A percentile compares a stretch with the other conserved stretches of the same genome.
Evolutionary conservation across 1,140 invertebrate species (phyloP).

Genomic region (Halotydeus destructor): DNA sequence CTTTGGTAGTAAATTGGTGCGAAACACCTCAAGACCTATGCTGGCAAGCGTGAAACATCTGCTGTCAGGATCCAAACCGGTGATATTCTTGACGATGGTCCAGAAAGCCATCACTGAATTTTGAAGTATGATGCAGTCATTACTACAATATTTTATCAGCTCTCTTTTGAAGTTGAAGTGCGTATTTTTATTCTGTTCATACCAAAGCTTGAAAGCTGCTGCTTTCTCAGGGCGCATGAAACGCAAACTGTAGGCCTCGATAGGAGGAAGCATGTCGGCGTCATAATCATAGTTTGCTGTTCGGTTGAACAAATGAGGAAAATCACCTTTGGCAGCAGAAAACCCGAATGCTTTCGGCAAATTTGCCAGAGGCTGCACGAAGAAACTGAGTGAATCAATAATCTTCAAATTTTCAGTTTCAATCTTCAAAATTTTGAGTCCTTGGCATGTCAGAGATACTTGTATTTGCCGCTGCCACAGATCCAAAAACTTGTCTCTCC

Average conservation of each 20-base stretch:
- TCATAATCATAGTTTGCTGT: neutral
- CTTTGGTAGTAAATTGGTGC: neutral
- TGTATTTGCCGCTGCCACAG: neutral
- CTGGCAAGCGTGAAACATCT: slow-evolving; percentile 3
- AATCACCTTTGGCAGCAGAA: slow-evolving; percentile 5
- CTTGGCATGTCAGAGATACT: neutral
- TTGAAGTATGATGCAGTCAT: neutral
- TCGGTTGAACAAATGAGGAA: slow-evolving; percentile 6
- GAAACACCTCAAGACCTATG: neutral
- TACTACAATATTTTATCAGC: slow-evolving; percentile 1
- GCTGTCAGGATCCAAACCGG: slow-evolving; percentile 4
- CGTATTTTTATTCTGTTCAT: neutral
- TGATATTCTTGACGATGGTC: neutral
- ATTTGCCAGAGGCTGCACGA: neutral
- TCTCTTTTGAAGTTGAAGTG: slow-evolving; percentile 3
- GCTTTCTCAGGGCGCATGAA: neutral
- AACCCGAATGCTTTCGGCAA: slow-evolving; percentile 8
- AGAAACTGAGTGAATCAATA: slow-evolving; percentile 9
- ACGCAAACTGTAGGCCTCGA: neutral
- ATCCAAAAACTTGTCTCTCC: slow-evolving; percentile 1
- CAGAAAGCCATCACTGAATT: neutral
- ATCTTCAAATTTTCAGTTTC: neutral
- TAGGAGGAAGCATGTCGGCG: neutral
- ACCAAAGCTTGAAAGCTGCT: neutral
- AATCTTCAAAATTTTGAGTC: slow-evolving; percentile 4